These are phyloP conservation scores for Acromyrmex heyeri DNA, from an alignment of 1,140 invertebrate genomes.

Conservation along the genomic window DNA sequence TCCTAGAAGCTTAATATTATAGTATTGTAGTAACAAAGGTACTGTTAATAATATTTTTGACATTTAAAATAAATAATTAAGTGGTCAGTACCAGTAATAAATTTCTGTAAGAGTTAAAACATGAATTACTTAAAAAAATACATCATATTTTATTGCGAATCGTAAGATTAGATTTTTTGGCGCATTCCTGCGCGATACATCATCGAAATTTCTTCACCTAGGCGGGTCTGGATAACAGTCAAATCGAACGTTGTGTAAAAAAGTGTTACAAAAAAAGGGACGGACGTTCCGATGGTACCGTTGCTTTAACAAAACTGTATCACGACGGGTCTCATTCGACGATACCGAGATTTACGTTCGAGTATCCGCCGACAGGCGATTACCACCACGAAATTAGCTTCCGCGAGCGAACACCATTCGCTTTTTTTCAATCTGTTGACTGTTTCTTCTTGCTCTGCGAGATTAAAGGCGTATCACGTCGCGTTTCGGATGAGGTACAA, in stretches of 20 bases:
- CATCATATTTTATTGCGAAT: conserved; percentile 3
- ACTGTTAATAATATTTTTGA: too few relatives aligned
- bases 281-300: conserved; percentile 60
- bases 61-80: too few relatives aligned
- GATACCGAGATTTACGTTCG: conserved; percentile 43
- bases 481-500: conserved; percentile 20
- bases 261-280: conserved; percentile 55
- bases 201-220: conserved; percentile 11
- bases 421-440: background rate
- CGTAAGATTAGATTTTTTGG: conserved; percentile 6
- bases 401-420: background rate
- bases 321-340: conserved; percentile 56
- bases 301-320: conserved; percentile 68
- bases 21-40: too few relatives aligned
- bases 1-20: too few relatives aligned
- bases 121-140: background rate
- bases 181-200: conserved; percentile 23
- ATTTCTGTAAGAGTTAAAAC: background rate
- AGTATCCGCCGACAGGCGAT: conserved; percentile 30
- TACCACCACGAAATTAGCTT: conserved; percentile 62
- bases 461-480: conserved; percentile 35
- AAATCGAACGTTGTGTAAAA: conserved; percentile 13
- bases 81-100: too few relatives aligned
- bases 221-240: conserved; percentile 14
- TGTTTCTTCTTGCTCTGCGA: conserved; percentile 21